phyloP scores from a whole-genome alignment of 2,797 vertebrate species.

The Champsocephalus gunnari region DNA sequence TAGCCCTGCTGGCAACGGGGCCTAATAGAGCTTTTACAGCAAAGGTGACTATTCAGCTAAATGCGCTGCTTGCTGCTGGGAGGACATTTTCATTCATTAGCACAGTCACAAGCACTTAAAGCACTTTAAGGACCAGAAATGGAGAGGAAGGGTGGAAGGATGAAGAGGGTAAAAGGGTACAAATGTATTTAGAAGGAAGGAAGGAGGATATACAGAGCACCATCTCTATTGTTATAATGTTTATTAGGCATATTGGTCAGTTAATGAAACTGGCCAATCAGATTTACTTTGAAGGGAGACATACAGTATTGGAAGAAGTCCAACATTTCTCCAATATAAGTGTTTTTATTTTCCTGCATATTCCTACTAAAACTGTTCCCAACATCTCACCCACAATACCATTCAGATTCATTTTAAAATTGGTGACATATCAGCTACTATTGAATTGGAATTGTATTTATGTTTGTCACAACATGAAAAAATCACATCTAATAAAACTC shows the following conservation, averaged over 20 bases:
- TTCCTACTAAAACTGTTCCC: not conserved
- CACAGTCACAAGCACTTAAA: conserved; percentile 98
- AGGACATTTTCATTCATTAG: conserved; percentile 99
- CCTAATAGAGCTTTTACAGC: conserved; percentile 97
- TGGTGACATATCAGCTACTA: not conserved
- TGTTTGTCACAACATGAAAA: not conserved
- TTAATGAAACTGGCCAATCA: conserved; percentile 72
- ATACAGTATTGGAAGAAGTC: conserved; percentile 1
- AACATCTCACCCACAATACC: not conserved
- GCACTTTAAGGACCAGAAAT: conserved; percentile 96
- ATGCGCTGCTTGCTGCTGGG: conserved; percentile 91
- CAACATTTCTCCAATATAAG: not conserved
- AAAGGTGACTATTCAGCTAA: conserved; percentile 99
- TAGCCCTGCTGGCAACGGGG: conserved; percentile 93
- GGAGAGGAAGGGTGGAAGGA: conserved; percentile 81
- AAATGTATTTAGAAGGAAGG: conserved; percentile 69
- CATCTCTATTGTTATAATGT: conserved; percentile 75
- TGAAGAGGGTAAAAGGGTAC: conserved; percentile 76
- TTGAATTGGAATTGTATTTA: not conserved
- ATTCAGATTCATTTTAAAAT: not conserved
- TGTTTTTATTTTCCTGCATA: not conserved
- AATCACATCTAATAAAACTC: not conserved
- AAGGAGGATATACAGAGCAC: conserved; percentile 73
- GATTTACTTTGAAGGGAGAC: conserved; percentile 21
- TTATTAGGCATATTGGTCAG: conserved; percentile 65